Conservation (phyloP, 2,113 vertebrate genomes). For the Passer domesticus region DNA sequence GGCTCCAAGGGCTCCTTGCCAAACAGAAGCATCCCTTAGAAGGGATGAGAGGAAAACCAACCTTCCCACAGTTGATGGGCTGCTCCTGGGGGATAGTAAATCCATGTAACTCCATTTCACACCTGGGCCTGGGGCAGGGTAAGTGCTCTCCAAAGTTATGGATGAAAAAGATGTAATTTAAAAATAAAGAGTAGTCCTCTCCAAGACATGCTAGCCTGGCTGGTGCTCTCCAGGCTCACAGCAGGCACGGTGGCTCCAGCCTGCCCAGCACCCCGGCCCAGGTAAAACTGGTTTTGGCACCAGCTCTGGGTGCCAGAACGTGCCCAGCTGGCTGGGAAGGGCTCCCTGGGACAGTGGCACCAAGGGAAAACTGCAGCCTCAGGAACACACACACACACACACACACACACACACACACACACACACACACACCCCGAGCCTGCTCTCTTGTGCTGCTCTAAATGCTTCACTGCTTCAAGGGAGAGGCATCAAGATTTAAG, state of each 20-base stretch:
- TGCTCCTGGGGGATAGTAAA: accelerated
- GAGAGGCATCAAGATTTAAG: background rate
- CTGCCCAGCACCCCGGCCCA: conserved; percentile 25
- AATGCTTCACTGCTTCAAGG: background rate
- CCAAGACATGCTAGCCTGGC: background rate
- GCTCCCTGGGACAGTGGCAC: background rate
- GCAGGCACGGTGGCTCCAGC: background rate
- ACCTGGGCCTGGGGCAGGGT: background rate
- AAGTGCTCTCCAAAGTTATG: background rate
- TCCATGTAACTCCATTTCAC: background rate
- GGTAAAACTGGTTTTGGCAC: conserved; percentile 23
- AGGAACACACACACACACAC: background rate
- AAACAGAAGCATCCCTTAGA: background rate
- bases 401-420: background rate
- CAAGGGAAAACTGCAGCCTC: conserved; percentile 34
- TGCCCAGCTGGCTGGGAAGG: conserved; percentile 9
- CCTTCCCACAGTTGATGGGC: background rate
- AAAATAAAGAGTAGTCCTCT: background rate
- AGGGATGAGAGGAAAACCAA: background rate
- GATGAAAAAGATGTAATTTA: background rate
- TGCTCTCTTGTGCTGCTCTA: background rate
- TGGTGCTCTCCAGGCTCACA: background rate
- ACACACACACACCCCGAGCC: background rate
- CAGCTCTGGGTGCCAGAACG: conserved; percentile 23
- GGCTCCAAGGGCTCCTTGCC: background rate